Base-by-base conservation (phyloP, 2,888 invertebrate genomes). In the Lasioglossum vierecki region DNA sequence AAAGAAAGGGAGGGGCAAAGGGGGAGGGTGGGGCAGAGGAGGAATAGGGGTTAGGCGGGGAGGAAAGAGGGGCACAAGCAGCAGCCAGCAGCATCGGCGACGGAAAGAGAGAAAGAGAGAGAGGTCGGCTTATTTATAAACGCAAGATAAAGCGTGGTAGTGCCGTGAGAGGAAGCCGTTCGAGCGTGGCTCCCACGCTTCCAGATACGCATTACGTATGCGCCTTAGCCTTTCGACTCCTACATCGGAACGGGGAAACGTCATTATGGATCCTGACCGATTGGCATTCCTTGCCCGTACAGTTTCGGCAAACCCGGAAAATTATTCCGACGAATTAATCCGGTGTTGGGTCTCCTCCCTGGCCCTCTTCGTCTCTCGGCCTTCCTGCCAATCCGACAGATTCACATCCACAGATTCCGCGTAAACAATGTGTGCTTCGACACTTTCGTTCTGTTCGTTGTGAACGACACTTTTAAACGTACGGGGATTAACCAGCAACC, bases 121-220 rank as follows among this genome's bases (percentile, higher is more conserved):
- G 90, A 90, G 88, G 88, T 83, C 82, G 88, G 86, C 86, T 90
- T 90, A 90, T 90, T 90, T 90, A 90, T 90, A 90, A 90, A 90
- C 86, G 86, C 82, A 79, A 90, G 88, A 90, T 90, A 88, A 90
- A 90, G 80, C 85, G 81, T 82, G 85, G 85, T 86, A 80, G 83
- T 75, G 85, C 85, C 81, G 85, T 87, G 90, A 89, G 89, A 90
- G 89, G 90, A 90, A 89, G 88, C 85, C 83, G 85, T 79, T 89
- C 79, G 80, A 82, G 84, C 84, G 82, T 84, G 85, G 89, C 90
- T 90, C 90, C 90, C 90, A 90, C 90, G 90, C 90, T 90, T 86
- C 90, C 88, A 89, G 80, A 88, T 76, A 80, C 85, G 88, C 80
- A 72, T 89, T 89, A 90, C 83, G 87, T 83, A 77, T 78, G 80